phyloP scores from a whole-genome alignment of 1,140 invertebrate species.

The Drosophila sproati region DNA sequence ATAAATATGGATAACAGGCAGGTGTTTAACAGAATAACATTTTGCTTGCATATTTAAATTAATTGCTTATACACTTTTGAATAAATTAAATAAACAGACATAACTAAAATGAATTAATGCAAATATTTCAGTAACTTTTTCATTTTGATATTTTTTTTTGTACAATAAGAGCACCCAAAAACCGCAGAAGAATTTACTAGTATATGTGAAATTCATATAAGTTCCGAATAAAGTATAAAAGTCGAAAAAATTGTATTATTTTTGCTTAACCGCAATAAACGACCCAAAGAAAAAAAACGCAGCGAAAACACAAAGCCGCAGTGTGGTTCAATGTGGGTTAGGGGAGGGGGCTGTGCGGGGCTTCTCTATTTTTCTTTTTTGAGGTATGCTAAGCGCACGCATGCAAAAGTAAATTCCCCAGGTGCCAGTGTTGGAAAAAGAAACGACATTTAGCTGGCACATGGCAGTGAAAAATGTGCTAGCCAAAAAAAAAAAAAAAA shows the following conservation, averaged over 20 bases:
- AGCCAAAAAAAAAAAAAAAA: slow-evolving; percentile 40
- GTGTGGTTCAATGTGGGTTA: slow-evolving; percentile 19
- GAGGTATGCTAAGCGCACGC: slow-evolving; percentile 61
- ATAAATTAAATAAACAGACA: no score
- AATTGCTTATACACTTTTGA: no score
- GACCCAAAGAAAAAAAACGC: slow-evolving; percentile 6
- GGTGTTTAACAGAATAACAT: no score
- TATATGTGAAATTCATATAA: slow-evolving; percentile 13
- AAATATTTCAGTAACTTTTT: no score
- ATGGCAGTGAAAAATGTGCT: slow-evolving; percentile 73
- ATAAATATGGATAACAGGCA: no score
- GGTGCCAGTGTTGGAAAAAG: slow-evolving; percentile 58
- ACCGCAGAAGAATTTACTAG: slow-evolving; percentile 26
- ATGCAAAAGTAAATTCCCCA: slow-evolving; percentile 74
- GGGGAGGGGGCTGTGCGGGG: slow-evolving; percentile 1
- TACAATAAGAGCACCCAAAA: neutral
- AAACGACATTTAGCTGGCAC: slow-evolving; percentile 63
- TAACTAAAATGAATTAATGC: no score
- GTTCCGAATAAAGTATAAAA: neutral
- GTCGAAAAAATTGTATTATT: slow-evolving; percentile 48
- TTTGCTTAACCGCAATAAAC: slow-evolving; percentile 57
- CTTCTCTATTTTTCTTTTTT: slow-evolving; percentile 45
- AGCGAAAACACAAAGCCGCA: slow-evolving; percentile 18
- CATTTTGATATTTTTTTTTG: no score
- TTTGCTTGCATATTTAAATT: no score